Conservation (phyloP, 35 echinoderm and acorn worm species). For the Anneissia japonica region DNA sequence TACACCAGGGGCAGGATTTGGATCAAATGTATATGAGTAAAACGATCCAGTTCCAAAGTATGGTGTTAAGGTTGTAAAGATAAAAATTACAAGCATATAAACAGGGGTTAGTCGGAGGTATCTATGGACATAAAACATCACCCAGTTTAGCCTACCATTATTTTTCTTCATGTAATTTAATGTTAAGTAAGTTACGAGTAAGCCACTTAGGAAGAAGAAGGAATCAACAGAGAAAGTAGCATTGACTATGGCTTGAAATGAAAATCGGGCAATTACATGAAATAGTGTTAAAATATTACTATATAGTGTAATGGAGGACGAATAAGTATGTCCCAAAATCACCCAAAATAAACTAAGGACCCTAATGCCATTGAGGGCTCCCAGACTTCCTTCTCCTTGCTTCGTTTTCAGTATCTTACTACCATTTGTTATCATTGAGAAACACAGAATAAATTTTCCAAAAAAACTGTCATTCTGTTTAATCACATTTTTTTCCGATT, state of each 20-base stretch:
- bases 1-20: conserved; percentile 4
- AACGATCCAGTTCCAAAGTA: background rate
- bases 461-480: background rate
- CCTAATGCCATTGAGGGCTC: conserved; percentile 69
- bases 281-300: background rate
- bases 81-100: background rate
- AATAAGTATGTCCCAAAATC: conserved; percentile 56
- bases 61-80: background rate
- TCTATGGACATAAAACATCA: conserved; percentile 34
- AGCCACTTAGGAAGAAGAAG: conserved; percentile 16
- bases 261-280: background rate
- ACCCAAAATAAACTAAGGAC: conserved; percentile 92
- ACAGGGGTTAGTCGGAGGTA: conserved; percentile 2
- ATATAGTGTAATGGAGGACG: background rate
- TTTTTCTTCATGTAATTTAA: conserved; percentile 14
- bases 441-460: conserved; percentile 13
- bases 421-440: conserved; percentile 59
- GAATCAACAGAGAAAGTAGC: conserved; percentile 1
- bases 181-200: conserved; percentile 23
- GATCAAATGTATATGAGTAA: background rate
- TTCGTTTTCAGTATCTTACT: conserved; percentile 58
- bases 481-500: background rate
- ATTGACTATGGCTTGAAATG: background rate
- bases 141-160: conserved; percentile 10
- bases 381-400: conserved; percentile 32